Evolutionary conservation across 2,113 vertebrate genomes (phyloP).

Genomic region (Limanda limanda): DNA sequence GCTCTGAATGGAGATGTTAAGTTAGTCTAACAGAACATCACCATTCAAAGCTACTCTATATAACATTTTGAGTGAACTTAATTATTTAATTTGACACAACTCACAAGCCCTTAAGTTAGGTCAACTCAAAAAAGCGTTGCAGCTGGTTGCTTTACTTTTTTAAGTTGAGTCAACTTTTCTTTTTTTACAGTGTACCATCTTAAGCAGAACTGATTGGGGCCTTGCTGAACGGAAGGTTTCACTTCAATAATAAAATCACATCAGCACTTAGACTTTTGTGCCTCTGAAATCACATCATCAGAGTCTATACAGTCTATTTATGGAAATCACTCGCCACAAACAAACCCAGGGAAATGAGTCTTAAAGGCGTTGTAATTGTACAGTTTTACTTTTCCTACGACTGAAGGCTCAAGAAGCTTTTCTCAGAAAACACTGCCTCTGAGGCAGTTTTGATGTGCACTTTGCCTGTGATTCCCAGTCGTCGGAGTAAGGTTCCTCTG

Average conservation of each 20-base stretch:
- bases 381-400: slow-evolving; percentile 20
- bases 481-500: slow-evolving; percentile 5
- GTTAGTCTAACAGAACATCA: too few species aligned
- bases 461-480: slow-evolving; percentile 40
- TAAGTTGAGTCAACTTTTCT: too few species aligned
- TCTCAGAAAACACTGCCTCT: slow-evolving; percentile 21
- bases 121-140: too few species aligned
- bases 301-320: slow-evolving; percentile 7
- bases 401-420: slow-evolving; percentile 33
- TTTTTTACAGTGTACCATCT: too few species aligned
- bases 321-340: slow-evolving; percentile 20
- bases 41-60: too few species aligned
- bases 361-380: slow-evolving; percentile 26
- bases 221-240: slow-evolving; percentile 58
- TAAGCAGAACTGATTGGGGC: slow-evolving; percentile 69
- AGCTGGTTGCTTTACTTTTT: too few species aligned
- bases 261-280: slow-evolving; percentile 37
- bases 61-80: too few species aligned
- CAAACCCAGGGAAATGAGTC: slow-evolving; percentile 16
- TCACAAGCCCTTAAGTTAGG: too few species aligned
- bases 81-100: too few species aligned
- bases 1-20: too few species aligned
- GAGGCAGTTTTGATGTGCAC: slow-evolving; percentile 39
- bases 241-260: slow-evolving; percentile 59
- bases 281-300: slow-evolving; percentile 29